Percentiles rank a stretch among this genome's conserved stretches.
phyloP scores from a whole-genome alignment of 2,888 invertebrate species.

The Azorinus chamasolen region DNA sequence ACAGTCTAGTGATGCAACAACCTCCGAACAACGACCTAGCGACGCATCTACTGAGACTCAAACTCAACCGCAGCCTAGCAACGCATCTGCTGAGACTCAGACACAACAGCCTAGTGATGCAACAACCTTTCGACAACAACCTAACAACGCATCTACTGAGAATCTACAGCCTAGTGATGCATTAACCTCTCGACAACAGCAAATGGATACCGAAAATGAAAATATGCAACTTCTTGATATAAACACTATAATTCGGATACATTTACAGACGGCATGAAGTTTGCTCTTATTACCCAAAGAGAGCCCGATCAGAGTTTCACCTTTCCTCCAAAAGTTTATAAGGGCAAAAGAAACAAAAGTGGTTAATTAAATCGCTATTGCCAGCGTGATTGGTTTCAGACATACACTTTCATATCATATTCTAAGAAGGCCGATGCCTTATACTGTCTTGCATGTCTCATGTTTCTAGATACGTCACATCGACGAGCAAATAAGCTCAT shows the following conservation, averaged over 20 bases:
- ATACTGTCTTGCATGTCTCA: slow-evolving; percentile 43
- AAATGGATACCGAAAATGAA: slow-evolving; percentile 21
- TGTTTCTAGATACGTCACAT: slow-evolving; percentile 47
- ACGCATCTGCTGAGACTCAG: background rate
- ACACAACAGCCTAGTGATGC: background rate
- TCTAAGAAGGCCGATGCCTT: slow-evolving; percentile 40
- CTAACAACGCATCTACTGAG: background rate
- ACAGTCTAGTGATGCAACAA: background rate
- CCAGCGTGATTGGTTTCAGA: slow-evolving; percentile 35
- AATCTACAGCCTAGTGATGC: background rate
- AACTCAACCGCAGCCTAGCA: slow-evolving; percentile 9
- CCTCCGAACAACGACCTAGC: background rate
- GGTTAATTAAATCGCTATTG: slow-evolving; percentile 42
- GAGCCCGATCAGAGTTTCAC: slow-evolving; percentile 33
- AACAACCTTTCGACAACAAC: background rate
- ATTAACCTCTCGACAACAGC: background rate
- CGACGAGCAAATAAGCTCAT: slow-evolving; percentile 36
- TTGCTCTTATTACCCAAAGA: slow-evolving; percentile 16
- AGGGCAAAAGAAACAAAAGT: slow-evolving; percentile 41
- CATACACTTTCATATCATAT: slow-evolving; percentile 45
- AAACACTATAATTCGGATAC: slow-evolving; percentile 11
- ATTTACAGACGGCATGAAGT: slow-evolving; percentile 36
- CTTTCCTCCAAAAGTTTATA: slow-evolving; percentile 41
- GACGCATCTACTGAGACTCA: no score
- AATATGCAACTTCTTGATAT: slow-evolving; percentile 2